Evolutionary conservation across 2,113 vertebrate genomes (phyloP), one percentile per base, ranked within the genome.

Genomic region (Pantherophis guttatus): DNA sequence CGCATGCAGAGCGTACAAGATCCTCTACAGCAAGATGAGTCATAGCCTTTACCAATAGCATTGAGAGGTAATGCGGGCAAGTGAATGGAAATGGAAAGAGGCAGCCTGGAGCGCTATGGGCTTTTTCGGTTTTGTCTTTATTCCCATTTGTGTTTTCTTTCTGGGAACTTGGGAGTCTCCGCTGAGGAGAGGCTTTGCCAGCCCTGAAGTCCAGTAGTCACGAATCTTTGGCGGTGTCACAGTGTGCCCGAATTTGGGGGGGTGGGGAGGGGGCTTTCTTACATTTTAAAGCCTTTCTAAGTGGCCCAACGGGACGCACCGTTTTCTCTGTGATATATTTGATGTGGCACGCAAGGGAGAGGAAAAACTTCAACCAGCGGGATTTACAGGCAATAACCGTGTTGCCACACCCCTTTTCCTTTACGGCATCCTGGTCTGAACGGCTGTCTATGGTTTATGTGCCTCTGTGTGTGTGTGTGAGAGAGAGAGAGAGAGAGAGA

Each of bases 21-120:
- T 95, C 95, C 94, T 96, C 95, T 92, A 94, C 91, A 86, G 55
- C 86, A 92, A 92, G 87, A 91, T 95, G 93, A 2, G 59, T 93
- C 93, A n/a, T 90, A 89, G 53, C 86, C 85, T 87, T 91, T 93
- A 57, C 58, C 55, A 94, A 44, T 70, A 65, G 24, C 21, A 44
- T 3, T 3, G 44, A 44, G 87, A 86, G 65, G 44, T 48, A 95
- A 93, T 94, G 86, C 55, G 91, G 89, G 11, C 5, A 87, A 53
- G 81, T 89, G 11, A 94, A 94, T 33, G 87, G 52, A 58, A 81
- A 88, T 54, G 88, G 23, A 26, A 91, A 93, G 26, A 86, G 86
- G n/a, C 7, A 39, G 5, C 55, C 55, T 88, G 17, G 90, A 19
- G 59, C 89, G 55, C 65, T 8, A 85, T 0, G 7, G 0, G 0